These are phyloP conservation scores for Julus scanicus DNA, from an alignment of 2,888 invertebrate species.

Conservation along the genomic window DNA sequence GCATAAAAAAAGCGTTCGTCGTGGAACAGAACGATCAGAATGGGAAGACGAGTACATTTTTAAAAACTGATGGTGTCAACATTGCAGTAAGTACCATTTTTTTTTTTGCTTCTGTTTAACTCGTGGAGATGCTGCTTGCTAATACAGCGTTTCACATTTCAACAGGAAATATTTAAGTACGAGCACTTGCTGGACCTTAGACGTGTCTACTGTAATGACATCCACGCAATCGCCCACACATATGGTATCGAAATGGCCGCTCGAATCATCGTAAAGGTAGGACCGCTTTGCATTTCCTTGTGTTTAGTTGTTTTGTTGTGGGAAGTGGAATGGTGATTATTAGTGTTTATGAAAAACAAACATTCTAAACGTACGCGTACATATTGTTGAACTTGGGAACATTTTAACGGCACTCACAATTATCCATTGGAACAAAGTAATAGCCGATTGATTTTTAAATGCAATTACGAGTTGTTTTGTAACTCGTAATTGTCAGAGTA, in stretches of 20 bases:
- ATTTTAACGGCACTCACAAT: too few species aligned
- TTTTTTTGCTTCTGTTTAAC: background rate
- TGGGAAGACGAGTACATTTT: conserved; percentile 68
- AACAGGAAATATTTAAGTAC: conserved; percentile 86
- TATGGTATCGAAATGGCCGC: conserved; percentile 98
- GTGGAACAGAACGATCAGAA: conserved; percentile 68
- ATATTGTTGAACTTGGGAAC: too few species aligned
- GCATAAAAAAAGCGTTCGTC: conserved; percentile 86
- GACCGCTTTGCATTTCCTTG: conserved; percentile 49
- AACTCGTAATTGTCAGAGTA: too few species aligned
- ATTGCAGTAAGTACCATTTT: conserved; percentile 72
- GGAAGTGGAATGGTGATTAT: too few species aligned
- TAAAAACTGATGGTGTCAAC: conserved; percentile 97
- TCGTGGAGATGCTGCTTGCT: background rate
- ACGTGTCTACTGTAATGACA: conserved; percentile 90
- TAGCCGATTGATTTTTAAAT: too few species aligned
- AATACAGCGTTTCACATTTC: background rate
- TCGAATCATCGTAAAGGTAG: conserved; percentile 83
- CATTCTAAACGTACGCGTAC: too few species aligned
- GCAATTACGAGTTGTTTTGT: too few species aligned
- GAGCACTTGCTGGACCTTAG: conserved; percentile 81
- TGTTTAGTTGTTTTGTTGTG: too few species aligned
- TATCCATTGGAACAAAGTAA: too few species aligned
- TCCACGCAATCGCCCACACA: conserved; percentile 86
- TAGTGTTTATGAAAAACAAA: too few species aligned